Evolutionary conservation across 1,140 invertebrate genomes (phyloP).

Genomic region (Drosophila varians): DNA sequence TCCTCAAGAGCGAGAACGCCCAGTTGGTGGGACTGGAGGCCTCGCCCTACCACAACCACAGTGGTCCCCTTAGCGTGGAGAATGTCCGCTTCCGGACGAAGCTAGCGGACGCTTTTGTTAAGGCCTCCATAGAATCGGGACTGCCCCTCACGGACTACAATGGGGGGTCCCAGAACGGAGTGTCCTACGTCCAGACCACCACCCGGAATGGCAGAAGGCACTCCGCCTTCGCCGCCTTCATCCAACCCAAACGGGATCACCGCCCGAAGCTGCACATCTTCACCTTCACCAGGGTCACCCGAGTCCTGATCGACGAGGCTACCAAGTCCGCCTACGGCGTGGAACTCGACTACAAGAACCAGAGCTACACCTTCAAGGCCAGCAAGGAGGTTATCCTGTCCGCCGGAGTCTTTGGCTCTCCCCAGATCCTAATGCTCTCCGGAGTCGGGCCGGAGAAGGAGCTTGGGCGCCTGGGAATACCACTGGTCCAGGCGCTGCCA

Average conservation of each 20-base stretch:
- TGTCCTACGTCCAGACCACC: slow-evolving; percentile 88
- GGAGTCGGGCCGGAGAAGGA: slow-evolving; percentile 89
- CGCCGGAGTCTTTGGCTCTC: slow-evolving; percentile 91
- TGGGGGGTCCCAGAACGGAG: slow-evolving; percentile 87
- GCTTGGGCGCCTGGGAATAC: slow-evolving; percentile 88
- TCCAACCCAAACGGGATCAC: slow-evolving; percentile 85
- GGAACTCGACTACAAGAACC: slow-evolving; percentile 85
- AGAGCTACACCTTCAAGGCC: slow-evolving; percentile 84
- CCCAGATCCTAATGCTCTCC: slow-evolving; percentile 92
- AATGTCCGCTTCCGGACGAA: slow-evolving; percentile 85
- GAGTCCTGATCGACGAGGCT: slow-evolving; percentile 86
- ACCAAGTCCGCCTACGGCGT: slow-evolving; percentile 87
- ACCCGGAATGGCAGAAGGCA: slow-evolving; percentile 84
- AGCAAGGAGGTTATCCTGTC: slow-evolving; percentile 89
- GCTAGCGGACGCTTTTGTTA: slow-evolving; percentile 86
- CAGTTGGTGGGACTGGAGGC: slow-evolving; percentile 84
- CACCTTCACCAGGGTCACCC: slow-evolving; percentile 85
- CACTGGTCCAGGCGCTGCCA: slow-evolving; percentile 87
- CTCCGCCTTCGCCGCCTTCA: slow-evolving; percentile 86
- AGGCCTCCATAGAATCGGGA: slow-evolving; percentile 86
- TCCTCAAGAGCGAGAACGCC: slow-evolving; percentile 86
- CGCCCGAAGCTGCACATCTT: slow-evolving; percentile 88
- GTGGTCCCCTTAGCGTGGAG: slow-evolving; percentile 85
- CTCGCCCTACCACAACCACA: slow-evolving; percentile 85
- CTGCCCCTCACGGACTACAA: slow-evolving; percentile 87